Base-by-base conservation (phyloP, 2,888 invertebrate species). In the Coecobrya sp. region DNA sequence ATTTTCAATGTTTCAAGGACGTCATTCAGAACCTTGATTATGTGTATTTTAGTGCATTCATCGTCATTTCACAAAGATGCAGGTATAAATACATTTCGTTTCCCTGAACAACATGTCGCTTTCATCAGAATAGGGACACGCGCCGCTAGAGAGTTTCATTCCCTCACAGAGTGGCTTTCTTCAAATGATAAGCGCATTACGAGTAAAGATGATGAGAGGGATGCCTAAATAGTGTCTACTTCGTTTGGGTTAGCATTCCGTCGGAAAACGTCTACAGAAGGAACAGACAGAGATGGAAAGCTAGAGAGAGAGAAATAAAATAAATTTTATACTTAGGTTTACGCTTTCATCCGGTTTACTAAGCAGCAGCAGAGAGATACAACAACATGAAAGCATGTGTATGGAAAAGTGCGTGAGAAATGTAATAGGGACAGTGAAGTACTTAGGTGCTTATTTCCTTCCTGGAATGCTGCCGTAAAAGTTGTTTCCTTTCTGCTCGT, bases 171-270 rank as follows among this genome's bases (percentile, higher is more conserved):
- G 68, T 45, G 52, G 25, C 19, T 27, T 16, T 49, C 16, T 27
- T 52, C 19, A 30, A 36, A 81, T 68, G 88, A 52, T 84, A 89
- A 89, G 89, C 89, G 84, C 89, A 89, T 89, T 89, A 89, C 70
- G 36, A 55, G 16, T 81, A 3, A 81, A 27, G 81, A 55, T 55
- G 81, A 81, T 81, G 76, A 76, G 68, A 16, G 36, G 7, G 36
- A 36, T 36, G 10, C 25, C 27, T 11, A 19, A 7, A 2, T 22
- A 25, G 68, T 27, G 30, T 22, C 62, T 82, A 0, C 4, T 16
- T 68, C 30, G 27, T 73, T 73, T 73, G 19, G 73, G 36, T 30
- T 82, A 62, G 42, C 82, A 82, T 82, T 82, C 62, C 82, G 4
- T 62, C 62, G 16, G n/a, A 59, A 52, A 82, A 8, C 10, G 30